Conservation (phyloP, 2,113 vertebrate species). For the Lasiurus cinereus region DNA sequence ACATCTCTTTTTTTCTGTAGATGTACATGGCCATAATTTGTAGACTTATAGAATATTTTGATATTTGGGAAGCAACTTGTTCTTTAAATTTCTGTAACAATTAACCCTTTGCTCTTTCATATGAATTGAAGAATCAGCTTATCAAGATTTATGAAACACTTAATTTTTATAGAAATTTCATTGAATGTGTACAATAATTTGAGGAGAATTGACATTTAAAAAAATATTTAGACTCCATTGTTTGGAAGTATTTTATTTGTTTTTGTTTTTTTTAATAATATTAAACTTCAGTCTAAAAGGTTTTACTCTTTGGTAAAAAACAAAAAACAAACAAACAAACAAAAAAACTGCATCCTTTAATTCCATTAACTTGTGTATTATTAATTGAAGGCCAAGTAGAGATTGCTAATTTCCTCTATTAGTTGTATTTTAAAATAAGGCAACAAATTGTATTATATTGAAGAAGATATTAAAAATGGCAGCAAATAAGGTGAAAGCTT, state of each 20-base stretch:
- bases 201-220: background rate
- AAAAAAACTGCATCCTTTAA: background rate
- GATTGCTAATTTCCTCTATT: constrained; percentile 3
- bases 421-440: constrained; percentile 37
- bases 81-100: constrained; percentile 31
- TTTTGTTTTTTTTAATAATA: no score
- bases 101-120: background rate
- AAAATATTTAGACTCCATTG: background rate
- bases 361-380: background rate
- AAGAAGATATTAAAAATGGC: no score
- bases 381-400: constrained; percentile 3
- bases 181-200: background rate
- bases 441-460: background rate
- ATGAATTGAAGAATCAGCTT: background rate
- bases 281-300: no score
- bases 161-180: constrained; percentile 24
- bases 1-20: background rate
- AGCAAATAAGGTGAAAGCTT: no score
- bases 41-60: background rate
- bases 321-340: no score
- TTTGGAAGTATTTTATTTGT: no score
- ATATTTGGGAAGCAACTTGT: background rate
- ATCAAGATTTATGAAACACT: background rate
- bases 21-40: background rate
- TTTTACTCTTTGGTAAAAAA: no score